Percentiles rank a stretch among this genome's conserved stretches.
phyloP scores from a whole-genome alignment of 2,888 invertebrate species.

The Graphium colonna region DNA sequence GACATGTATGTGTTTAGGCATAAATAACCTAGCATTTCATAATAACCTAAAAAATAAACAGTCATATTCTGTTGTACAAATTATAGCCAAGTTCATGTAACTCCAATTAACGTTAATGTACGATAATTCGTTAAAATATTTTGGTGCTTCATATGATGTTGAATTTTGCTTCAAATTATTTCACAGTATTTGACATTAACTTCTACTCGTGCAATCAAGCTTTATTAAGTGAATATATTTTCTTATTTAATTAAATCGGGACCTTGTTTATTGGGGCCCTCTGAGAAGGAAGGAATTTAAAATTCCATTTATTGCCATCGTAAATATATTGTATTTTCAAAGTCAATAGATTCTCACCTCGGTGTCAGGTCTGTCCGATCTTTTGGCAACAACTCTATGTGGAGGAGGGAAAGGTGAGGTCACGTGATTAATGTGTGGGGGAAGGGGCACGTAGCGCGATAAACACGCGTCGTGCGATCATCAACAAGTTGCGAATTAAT shows the following conservation, averaged over 20 bases:
- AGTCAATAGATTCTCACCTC: background rate
- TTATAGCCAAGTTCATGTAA: too few species aligned
- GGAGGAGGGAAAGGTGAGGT: slow-evolving; percentile 53
- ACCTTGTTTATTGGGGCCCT: too few species aligned
- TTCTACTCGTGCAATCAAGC: background rate
- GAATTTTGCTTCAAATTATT: too few species aligned
- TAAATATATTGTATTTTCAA: background rate
- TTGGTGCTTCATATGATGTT: too few species aligned
- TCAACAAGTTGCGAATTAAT: slow-evolving; percentile 80
- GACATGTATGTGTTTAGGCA: too few species aligned
- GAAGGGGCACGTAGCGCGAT: slow-evolving; percentile 53
- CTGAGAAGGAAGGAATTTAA: too few species aligned
- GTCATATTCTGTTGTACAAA: too few species aligned
- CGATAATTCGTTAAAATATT: too few species aligned
- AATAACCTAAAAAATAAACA: too few species aligned
- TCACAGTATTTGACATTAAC: background rate
- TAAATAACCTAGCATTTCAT: too few species aligned
- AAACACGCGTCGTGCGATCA: slow-evolving; percentile 60
- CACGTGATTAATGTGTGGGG: slow-evolving; percentile 71
- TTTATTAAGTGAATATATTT: background rate
- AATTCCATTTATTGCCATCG: background rate
- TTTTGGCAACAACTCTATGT: slow-evolving; percentile 25
- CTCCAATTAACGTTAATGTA: too few species aligned
- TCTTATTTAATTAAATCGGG: too few species aligned
- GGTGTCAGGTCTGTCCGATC: background rate